Base-by-base conservation (phyloP, 2,113 vertebrate species). In the Alectura lathami region DNA sequence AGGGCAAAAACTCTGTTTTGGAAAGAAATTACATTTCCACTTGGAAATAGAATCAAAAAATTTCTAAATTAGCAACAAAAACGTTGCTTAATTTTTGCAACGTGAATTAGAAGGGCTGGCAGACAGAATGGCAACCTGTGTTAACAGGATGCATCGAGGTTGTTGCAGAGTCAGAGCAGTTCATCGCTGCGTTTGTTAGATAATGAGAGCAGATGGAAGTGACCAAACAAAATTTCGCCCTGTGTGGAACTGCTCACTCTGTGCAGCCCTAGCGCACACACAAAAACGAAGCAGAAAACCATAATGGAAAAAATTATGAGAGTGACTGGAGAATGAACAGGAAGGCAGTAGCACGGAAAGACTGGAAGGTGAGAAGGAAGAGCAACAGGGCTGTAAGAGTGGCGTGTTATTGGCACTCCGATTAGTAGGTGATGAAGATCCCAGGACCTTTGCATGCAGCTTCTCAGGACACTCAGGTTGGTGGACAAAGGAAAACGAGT, bases 261-360 rank as follows among this genome's bases (percentile, higher is more conserved):
- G 68, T 27, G 43, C n/a, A 82, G 70, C 36, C 1, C 0, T 45
- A 38, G 56, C 11, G 42, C 64, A 62, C 36, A 36, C 9, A 26
- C 2, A 74, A 45, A 60, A 42, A 14, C 48, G 20, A 57, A 80
- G 30, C 42, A 62, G 24, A 78, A 40, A 89, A 69, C 21, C 5
- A 0, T 9, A 48, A 45, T 42, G 48, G 43, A 62, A 72, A 92
- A 84, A 36, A 24, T 27, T 34, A 6, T 5, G 0, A 0, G 14
- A 21, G 16, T 24, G 22, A 38, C n/a, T 42, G 38, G 36, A n/a
- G 43, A 67, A 66, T 6, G 13, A 50, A 1, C 17, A 5, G 30
- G 34, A 54, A 42, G 36, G 72, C 17, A 54, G 51, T 21, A 36
- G 15, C 5, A 26, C 11, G 22, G 24, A 42, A 91, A 53, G 45